Evolutionary conservation across 1,140 invertebrate genomes (phyloP), one percentile per base, ranked within the genome.

Genomic region (Gonioctena quinquepunctata): DNA sequence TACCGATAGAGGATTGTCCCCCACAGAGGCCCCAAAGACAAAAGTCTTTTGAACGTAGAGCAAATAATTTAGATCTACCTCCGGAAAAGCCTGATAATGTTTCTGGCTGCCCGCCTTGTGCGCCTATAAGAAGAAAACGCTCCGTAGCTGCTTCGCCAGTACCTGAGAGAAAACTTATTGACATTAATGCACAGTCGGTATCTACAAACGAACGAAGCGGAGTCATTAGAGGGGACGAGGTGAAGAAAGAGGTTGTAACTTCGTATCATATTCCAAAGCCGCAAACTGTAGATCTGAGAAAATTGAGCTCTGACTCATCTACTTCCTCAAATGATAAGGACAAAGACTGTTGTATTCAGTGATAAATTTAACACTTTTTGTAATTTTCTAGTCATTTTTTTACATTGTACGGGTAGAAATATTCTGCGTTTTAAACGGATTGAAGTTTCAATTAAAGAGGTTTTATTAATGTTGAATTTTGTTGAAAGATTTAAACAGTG

Each of bases 301-400:
- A 7, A 23, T 19, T 63, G 25, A 62, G 52, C 13, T 11, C 64
- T 25, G 13, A 23, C 13, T 42, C 26, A n/a, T 67, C 42, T 26
- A 57, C 7, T 60, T 26, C 11, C 1, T 19, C 42, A 65, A 77
- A 77, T 65, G 68, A 72, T 26, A 72, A 73, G 59, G 77, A 79
- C 56, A 78, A 78, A 72, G 76, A 79, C 71, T 79, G 78, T 62
- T 72, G 69, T 48, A 72, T 79, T 48, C 78, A 79, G 69, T 79
- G 76, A 73, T 48, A 28, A 68, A 67, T 66, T 71, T 16, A 66
- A 68, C 54, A 70, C 68, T 72, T 75, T 54, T 54, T 54, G 22
- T 54, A 54, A 42, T 42, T 42, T 42, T 42, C 65, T 72, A 75
- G 61, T 70, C 66, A 66, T 73, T 76, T 71, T 68, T 64, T 62